Evolutionary conservation across 2,113 vertebrate genomes (phyloP), one percentile per base, ranked within the genome.

Genomic region (Dolichotis patagonum): DNA sequence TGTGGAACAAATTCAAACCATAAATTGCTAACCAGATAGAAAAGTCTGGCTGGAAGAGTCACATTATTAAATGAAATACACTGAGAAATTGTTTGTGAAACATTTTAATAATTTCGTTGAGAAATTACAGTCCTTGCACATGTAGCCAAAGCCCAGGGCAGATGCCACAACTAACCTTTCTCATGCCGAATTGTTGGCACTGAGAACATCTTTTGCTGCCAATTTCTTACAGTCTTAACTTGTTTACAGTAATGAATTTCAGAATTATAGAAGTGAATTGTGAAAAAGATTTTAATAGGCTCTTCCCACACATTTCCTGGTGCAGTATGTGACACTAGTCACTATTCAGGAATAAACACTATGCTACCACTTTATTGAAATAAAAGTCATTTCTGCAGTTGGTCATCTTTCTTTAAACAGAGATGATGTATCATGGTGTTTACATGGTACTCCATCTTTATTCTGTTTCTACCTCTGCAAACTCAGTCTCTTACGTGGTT

Each of bases 1-100:
- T 67, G 41, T 22, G 63, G 20, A 26, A 86, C 7, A 69, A 30
- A 20, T 3, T 30, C 30, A 69, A 52, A 69, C 20, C 7, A 10
- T 60, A 71, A 7, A 65, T 60, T 83, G 67, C 60, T 83, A 96
- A 97, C 78, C 54, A 96, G 90, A 94, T 80, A 98, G 88, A 95
- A 87, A 93, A 62, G 67, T 95, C 94, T 96, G 95, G 60, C 90
- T 95, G 63, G 35, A 26, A 88, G 88, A 58, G 60, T 30, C 90
- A 52, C 75, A n/a, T 80, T 96, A 81, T 88, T 90, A 83, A 89
- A 85, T 95, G 90, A 91, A 94, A 96, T 75, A 67, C 58, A 83
- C 90, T 60, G 46, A 81, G 58, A 95, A 41, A 82, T 49, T 14
- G 17, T 94, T 93, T 49, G 69, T 43, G 54, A 96, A 97, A 91